A percentile compares a stretch with the other conserved stretches of the same genome.
Conservation (phyloP, 1,140 invertebrate genomes). For the Pinna nobilis region DNA sequence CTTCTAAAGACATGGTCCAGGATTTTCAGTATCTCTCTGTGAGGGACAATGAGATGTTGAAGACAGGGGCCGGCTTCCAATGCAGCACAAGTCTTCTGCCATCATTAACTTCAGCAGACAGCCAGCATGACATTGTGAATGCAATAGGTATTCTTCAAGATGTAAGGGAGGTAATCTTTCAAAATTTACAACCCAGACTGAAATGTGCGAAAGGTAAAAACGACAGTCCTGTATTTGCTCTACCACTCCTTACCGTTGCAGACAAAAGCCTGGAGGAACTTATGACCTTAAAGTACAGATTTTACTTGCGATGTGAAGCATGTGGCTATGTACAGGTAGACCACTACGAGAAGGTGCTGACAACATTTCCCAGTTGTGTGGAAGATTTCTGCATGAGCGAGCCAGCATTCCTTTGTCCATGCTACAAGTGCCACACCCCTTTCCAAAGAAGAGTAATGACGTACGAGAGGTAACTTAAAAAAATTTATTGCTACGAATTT, state of each 20-base stretch:
- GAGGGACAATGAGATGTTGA: conserved; percentile 21
- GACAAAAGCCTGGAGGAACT: conserved; percentile 48
- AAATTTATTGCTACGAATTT: not conserved
- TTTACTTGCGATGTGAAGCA: conserved; percentile 50
- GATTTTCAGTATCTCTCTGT: conserved; percentile 5
- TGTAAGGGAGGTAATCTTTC: conserved; percentile 65
- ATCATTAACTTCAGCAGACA: conserved; percentile 16
- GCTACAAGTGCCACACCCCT: conserved; percentile 60
- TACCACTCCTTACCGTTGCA: conserved; percentile 61
- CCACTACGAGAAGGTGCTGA: conserved; percentile 56
- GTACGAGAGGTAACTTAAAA: conserved; percentile 57
- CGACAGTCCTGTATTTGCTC: conserved; percentile 70
- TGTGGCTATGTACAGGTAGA: conserved; percentile 61
- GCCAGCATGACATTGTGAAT: conserved; percentile 48
- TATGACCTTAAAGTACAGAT: conserved; percentile 60
- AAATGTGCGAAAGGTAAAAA: conserved; percentile 67
- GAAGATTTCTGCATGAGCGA: conserved; percentile 57
- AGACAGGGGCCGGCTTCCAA: conserved; percentile 48
- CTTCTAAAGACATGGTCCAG: conserved; percentile 12
- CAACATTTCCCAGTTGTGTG: conserved; percentile 61
- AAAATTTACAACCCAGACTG: conserved; percentile 57
- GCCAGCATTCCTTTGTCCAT: conserved; percentile 57
- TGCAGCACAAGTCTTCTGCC: conserved; percentile 21
- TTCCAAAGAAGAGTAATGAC: conserved; percentile 58
- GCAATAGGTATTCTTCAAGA: conserved; percentile 57